These are phyloP conservation scores for Calameuta pallipes DNA, from an alignment of 2,888 invertebrate genomes.

Conservation along the genomic window DNA sequence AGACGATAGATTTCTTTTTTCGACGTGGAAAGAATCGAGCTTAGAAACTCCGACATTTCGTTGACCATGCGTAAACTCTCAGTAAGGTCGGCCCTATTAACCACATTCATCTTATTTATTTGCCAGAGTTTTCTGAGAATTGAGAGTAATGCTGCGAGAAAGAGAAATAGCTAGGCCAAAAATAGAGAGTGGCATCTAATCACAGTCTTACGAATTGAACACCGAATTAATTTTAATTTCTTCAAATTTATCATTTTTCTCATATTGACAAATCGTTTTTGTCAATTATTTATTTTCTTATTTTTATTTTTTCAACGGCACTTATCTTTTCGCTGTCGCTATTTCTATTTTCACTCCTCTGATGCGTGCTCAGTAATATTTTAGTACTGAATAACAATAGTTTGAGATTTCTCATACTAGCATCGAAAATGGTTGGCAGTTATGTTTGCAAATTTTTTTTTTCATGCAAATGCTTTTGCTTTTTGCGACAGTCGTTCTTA, in stretches of 20 bases:
- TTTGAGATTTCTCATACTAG: neutral
- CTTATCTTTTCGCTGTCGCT: neutral
- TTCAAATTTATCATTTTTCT: neutral
- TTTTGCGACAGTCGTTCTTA: neutral
- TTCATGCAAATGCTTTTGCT: neutral
- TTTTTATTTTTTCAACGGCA: neutral
- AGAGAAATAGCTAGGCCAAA: neutral
- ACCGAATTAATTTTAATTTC: neutral
- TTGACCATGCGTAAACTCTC: neutral
- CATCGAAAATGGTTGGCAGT: neutral
- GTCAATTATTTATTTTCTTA: neutral
- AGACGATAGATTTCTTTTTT: neutral
- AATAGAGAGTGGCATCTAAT: neutral
- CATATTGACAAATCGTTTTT: slow-evolving; percentile 31
- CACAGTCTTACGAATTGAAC: neutral
- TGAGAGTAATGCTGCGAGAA: neutral
- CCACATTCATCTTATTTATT: neutral
- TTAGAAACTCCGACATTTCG: neutral
- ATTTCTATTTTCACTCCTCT: neutral
- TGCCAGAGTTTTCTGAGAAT: neutral
- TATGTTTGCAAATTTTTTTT: neutral
- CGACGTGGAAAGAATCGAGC: neutral
- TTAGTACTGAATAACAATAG: neutral
- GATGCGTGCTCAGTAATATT: neutral
- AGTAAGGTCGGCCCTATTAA: neutral